Conservation (phyloP, 2,113 vertebrate genomes). For the Gulo gulo region DNA sequence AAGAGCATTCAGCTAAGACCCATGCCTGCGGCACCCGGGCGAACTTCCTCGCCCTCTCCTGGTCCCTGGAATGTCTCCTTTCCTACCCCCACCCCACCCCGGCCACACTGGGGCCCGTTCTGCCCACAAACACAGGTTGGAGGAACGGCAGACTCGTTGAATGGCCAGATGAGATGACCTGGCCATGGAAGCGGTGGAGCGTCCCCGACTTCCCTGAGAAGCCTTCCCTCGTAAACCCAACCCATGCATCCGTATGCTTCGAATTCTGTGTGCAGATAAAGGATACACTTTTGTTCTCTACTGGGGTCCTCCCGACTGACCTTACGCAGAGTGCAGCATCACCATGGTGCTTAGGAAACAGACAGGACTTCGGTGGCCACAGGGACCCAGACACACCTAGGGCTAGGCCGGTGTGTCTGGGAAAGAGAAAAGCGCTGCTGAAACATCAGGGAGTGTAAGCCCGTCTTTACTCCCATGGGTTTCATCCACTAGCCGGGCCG, state of each 20-base stretch:
- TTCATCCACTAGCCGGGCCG: accelerated
- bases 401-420: neutral
- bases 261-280: accelerated
- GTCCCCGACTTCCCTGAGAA: accelerated
- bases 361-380: accelerated
- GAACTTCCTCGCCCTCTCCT: neutral
- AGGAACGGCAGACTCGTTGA: neutral
- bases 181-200: accelerated
- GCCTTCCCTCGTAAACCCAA: neutral
- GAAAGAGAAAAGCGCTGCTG: accelerated
- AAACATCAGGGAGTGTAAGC: accelerated
- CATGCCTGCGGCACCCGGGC: neutral
- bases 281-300: accelerated
- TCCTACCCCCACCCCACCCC: neutral
- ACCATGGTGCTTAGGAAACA: neutral
- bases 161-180: accelerated
- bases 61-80: neutral
- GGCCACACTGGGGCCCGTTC: neutral
- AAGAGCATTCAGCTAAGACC: neutral
- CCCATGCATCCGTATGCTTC: accelerated
- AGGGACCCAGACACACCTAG: neutral
- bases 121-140: neutral
- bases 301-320: neutral
- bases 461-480: accelerated
- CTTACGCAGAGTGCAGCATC: accelerated